Evolutionary conservation across 2,888 invertebrate species (phyloP).

Genomic region (Gryllus longicercus): DNA sequence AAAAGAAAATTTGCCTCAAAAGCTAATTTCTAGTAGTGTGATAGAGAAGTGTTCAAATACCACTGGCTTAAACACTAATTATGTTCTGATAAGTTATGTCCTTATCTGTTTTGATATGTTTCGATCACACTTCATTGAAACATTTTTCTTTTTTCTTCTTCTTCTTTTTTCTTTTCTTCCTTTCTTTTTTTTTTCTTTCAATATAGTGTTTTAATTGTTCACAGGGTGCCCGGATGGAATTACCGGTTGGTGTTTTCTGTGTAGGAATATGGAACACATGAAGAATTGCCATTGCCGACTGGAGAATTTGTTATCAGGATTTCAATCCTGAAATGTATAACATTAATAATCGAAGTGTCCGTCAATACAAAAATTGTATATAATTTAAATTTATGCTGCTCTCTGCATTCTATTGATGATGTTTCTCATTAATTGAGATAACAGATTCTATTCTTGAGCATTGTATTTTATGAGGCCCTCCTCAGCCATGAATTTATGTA

Average conservation of each 20-base stretch:
- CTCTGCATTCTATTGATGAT: not conserved
- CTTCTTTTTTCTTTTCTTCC: too few relatives aligned
- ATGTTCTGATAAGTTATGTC: not conserved
- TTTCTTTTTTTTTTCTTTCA: too few relatives aligned
- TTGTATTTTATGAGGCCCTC: slow-evolving; percentile 7
- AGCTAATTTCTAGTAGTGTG: too few relatives aligned
- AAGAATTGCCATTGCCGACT: not conserved
- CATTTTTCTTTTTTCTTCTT: too few relatives aligned
- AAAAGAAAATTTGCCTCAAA: too few relatives aligned
- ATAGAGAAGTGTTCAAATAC: too few relatives aligned
- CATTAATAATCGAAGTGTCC: not conserved
- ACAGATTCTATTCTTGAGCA: slow-evolving; percentile 10
- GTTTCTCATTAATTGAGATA: not conserved
- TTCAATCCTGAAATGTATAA: not conserved
- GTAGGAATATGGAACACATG: not conserved
- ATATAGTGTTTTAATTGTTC: too few relatives aligned
- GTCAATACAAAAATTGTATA: slow-evolving; percentile 1
- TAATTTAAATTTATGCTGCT: not conserved
- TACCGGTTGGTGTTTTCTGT: not conserved
- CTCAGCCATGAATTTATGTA: slow-evolving; percentile 2
- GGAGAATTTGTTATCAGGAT: not conserved
- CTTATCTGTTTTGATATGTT: not conserved
- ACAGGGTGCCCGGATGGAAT: not conserved
- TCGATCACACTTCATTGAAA: too few relatives aligned
- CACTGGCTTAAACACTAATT: too few relatives aligned